Percentiles rank a stretch among this genome's conserved stretches.
Conservation (phyloP, 1,140 invertebrate species). For the Drosophila parabipectinata region DNA sequence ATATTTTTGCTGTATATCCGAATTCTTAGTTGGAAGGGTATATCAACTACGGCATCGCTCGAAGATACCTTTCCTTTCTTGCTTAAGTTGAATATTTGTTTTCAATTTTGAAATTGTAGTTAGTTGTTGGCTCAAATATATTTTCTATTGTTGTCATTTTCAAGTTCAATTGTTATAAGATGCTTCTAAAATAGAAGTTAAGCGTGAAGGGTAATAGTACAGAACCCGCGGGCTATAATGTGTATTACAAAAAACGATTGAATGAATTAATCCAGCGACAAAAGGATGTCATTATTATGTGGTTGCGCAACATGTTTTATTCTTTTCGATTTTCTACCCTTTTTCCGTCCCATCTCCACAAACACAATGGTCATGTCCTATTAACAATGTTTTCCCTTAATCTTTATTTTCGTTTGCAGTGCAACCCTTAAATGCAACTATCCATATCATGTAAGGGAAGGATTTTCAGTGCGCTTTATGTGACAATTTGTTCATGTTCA, state of each 20-base stretch:
- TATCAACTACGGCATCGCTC: too few relatives aligned
- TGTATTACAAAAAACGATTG: conserved; percentile 21
- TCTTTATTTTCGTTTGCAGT: conserved; percentile 7
- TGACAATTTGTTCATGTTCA: background rate
- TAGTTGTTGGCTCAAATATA: conserved; percentile 12
- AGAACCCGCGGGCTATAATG: conserved; percentile 41
- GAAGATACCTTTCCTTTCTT: conserved; percentile 11
- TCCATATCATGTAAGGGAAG: conserved; percentile 15
- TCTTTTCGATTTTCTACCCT: conserved; percentile 32
- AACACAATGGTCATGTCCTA: conserved; percentile 18
- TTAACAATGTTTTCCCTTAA: conserved; percentile 35
- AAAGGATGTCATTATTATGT: conserved; percentile 72
- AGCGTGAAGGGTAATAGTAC: conserved; percentile 14
- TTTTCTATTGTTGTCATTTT: conserved; percentile 53
- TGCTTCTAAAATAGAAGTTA: conserved; percentile 7
- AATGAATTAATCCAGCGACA: conserved; percentile 34
- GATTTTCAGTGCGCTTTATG: background rate
- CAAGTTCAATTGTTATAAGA: conserved; percentile 48
- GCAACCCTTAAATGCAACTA: conserved; percentile 47
- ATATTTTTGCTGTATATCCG: too few relatives aligned
- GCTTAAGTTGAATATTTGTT: conserved; percentile 49
- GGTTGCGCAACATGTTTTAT: conserved; percentile 67
- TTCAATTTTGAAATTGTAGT: conserved; percentile 24
- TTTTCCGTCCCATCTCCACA: conserved; percentile 7
- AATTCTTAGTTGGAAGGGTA: too few relatives aligned